These are phyloP conservation scores for Mythimna albipuncta DNA, from an alignment of 2,888 invertebrate species.

Conservation along the genomic window DNA sequence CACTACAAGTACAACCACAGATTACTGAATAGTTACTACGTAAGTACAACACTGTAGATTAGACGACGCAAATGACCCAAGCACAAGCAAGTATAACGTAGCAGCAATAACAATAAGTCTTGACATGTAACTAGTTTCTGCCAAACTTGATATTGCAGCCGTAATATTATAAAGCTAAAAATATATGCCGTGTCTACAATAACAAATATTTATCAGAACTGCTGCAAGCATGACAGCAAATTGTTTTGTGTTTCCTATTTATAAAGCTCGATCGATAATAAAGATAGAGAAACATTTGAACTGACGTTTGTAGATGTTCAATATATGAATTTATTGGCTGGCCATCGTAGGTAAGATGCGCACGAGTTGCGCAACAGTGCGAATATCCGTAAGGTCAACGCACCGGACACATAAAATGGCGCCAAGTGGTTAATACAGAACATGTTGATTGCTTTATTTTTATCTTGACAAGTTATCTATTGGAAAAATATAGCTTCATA, in stretches of 20 bases:
- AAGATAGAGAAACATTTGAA: conserved; percentile 39
- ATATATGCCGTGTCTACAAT: conserved; percentile 12
- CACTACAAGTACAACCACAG: no score
- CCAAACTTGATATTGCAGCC: conserved; percentile 11
- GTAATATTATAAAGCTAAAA: background rate
- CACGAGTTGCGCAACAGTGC: conserved; percentile 79
- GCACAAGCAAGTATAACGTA: no score
- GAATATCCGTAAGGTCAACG: conserved; percentile 81
- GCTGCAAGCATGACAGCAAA: conserved; percentile 18
- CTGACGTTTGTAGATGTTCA: conserved; percentile 48
- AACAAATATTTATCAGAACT: conserved; percentile 31
- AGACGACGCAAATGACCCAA: no score
- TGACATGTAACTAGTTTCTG: conserved; percentile 8
- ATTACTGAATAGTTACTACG: no score
- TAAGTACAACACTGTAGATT: no score
- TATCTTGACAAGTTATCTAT: conserved; percentile 58
- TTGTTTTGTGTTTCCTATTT: conserved; percentile 37
- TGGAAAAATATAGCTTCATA: conserved; percentile 35
- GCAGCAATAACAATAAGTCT: no score
- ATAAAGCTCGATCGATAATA: conserved; percentile 38
- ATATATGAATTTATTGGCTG: conserved; percentile 64
- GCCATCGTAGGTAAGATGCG: conserved; percentile 70
- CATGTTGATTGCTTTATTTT: conserved; percentile 56
- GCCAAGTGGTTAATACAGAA: conserved; percentile 60
- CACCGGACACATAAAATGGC: conserved; percentile 77